A percentile compares a stretch with the other conserved stretches of the same genome.
Evolutionary conservation across 2,888 invertebrate genomes (phyloP).

Genomic region (Pyrgus malvae): DNA sequence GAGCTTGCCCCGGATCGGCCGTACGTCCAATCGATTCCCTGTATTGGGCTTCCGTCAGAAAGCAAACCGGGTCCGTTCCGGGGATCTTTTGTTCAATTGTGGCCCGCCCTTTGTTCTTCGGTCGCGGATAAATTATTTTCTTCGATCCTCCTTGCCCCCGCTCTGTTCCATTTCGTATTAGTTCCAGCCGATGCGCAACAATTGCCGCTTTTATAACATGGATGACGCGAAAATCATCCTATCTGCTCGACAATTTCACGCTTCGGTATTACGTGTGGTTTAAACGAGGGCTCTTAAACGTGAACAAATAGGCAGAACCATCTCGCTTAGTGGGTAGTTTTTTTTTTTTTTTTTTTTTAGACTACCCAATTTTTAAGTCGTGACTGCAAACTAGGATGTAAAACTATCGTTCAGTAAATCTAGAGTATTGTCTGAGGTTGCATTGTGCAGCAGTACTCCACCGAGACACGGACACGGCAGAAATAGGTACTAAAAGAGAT

Average conservation of each 20-base stretch:
- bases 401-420: no score
- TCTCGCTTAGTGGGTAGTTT: background rate
- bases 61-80: constrained; percentile 67
- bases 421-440: no score
- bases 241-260: constrained; percentile 75
- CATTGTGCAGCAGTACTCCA: no score
- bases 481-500: no score
- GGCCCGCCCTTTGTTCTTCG: constrained; percentile 72
- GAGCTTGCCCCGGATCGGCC: constrained; percentile 54
- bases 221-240: constrained; percentile 79
- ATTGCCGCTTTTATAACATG: constrained; percentile 77
- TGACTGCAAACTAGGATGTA: no score
- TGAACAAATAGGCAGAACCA: constrained; percentile 10
- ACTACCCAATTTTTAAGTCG: no score
- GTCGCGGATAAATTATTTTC: constrained; percentile 79
- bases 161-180: constrained; percentile 80
- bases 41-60: constrained; percentile 75
- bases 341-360: no score
- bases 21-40: constrained; percentile 72
- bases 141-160: constrained; percentile 73
- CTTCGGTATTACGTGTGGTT: constrained; percentile 64
- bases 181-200: constrained; percentile 80
- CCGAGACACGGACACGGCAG: no score
- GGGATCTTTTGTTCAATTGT: constrained; percentile 67
- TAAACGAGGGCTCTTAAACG: constrained; percentile 53